These are phyloP conservation scores for Caenorhabditis briggsae DNA, from an alignment of 1,140 invertebrate species.

Conservation along the genomic window DNA sequence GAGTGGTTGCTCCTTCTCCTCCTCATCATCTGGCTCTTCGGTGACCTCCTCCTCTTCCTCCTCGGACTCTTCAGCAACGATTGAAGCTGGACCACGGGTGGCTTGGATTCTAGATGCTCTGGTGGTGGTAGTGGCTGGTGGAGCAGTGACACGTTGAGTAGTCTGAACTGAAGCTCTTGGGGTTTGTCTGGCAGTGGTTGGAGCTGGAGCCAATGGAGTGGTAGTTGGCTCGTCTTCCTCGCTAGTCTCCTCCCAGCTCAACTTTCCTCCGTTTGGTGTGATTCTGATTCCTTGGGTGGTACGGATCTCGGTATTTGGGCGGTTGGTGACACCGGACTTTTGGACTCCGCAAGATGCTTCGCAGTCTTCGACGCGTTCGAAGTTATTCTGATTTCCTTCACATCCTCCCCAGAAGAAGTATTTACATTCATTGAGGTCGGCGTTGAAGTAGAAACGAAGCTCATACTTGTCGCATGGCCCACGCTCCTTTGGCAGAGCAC, in stretches of 20 bases:
- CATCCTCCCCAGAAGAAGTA: slow-evolving; percentile 87
- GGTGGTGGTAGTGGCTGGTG: slow-evolving; percentile 23
- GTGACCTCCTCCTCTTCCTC: slow-evolving; percentile 47
- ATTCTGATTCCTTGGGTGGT: slow-evolving; percentile 61
- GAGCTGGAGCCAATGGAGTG: slow-evolving; percentile 41
- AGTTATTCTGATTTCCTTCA: slow-evolving; percentile 87
- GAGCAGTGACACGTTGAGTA: not conserved
- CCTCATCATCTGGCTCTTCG: slow-evolving; percentile 10
- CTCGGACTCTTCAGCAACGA: slow-evolving; percentile 44
- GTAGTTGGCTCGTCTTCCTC: not conserved
- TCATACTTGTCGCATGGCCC: slow-evolving; percentile 77
- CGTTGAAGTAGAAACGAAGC: slow-evolving; percentile 76
- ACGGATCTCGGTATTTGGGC: slow-evolving; percentile 29
- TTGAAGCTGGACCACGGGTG: slow-evolving; percentile 15
- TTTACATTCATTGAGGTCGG: slow-evolving; percentile 81
- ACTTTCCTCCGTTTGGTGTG: slow-evolving; percentile 50
- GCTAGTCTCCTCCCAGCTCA: slow-evolving; percentile 14
- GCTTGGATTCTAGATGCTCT: slow-evolving; percentile 54
- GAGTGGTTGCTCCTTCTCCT: slow-evolving; percentile 30
- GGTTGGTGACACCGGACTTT: slow-evolving; percentile 44
- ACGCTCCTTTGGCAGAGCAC: slow-evolving; percentile 74
- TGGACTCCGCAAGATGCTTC: slow-evolving; percentile 84
- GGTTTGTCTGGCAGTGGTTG: slow-evolving; percentile 20
- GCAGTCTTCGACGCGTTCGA: slow-evolving; percentile 86
- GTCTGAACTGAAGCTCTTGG: slow-evolving; percentile 27